These are phyloP conservation scores for Teleogryllus oceanicus DNA, from an alignment of 2,888 invertebrate genomes.

Conservation along the genomic window DNA sequence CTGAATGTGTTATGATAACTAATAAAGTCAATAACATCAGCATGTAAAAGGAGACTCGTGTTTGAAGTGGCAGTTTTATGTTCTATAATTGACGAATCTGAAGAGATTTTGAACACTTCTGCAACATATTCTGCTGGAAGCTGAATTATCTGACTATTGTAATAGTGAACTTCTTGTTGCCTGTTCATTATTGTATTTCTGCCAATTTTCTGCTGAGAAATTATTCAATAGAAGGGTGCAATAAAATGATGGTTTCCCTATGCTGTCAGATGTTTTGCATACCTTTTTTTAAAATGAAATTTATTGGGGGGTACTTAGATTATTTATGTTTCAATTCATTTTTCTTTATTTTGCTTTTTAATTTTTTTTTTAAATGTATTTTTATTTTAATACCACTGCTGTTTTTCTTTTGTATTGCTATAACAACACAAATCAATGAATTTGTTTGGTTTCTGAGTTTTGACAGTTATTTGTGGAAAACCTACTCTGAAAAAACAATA, in stretches of 20 bases:
- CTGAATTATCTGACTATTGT: no score
- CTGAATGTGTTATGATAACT: conserved; percentile 19
- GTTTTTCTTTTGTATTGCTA: conserved; percentile 22
- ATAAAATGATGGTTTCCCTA: no score
- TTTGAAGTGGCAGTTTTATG: background rate
- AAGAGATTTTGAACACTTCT: no score
- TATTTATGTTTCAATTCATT: background rate
- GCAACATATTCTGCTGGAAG: no score
- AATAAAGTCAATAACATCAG: background rate
- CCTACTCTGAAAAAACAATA: no score
- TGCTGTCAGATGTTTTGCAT: no score
- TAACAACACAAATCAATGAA: conserved; percentile 25
- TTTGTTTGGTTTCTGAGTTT: conserved; percentile 26
- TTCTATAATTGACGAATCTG: no score
- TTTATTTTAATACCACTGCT: background rate
- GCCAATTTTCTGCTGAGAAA: no score
- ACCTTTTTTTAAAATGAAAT: background rate
- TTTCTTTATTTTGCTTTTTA: background rate
- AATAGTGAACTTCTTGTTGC: no score
- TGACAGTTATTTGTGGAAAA: no score
- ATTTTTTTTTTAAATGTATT: background rate
- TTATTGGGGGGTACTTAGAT: background rate
- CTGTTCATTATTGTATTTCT: no score
- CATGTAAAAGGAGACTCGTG: background rate
- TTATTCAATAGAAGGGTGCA: no score